phyloP scores from a whole-genome alignment of 2,888 invertebrate species.

The Chromoteleia sp. region DNA sequence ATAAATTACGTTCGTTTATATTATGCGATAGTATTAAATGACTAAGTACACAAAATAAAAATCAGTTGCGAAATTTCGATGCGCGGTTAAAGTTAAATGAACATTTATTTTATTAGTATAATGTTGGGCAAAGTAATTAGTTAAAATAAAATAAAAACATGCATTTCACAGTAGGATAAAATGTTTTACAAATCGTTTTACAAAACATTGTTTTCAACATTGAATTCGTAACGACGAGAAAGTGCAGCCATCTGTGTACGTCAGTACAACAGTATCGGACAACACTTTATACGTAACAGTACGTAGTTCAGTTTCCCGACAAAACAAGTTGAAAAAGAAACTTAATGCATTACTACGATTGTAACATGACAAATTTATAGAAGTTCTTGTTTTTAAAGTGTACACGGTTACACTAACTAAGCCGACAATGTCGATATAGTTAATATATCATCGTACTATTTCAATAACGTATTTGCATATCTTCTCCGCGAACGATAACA shows the following conservation, averaged over 20 bases:
- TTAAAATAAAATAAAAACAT: not conserved
- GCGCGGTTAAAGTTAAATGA: too few relatives aligned
- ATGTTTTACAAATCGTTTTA: not conserved
- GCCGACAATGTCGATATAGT: slow-evolving; percentile 32
- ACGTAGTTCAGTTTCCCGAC: slow-evolving; percentile 15
- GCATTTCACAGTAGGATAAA: not conserved
- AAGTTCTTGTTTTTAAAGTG: slow-evolving; percentile 28
- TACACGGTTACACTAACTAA: not conserved
- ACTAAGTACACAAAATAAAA: too few relatives aligned
- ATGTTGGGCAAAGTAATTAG: too few relatives aligned
- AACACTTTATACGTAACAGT: slow-evolving; percentile 36
- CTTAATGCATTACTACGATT: slow-evolving; percentile 31
- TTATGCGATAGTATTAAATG: too few relatives aligned
- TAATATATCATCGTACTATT: slow-evolving; percentile 10
- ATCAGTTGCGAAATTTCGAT: too few relatives aligned
- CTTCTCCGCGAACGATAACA: not conserved
- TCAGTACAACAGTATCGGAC: slow-evolving; percentile 29
- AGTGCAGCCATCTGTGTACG: slow-evolving; percentile 64
- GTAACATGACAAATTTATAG: slow-evolving; percentile 34
- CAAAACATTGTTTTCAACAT: slow-evolving; percentile 12
- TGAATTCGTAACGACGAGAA: slow-evolving; percentile 37
- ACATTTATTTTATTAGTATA: too few relatives aligned
- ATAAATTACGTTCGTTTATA: too few relatives aligned
- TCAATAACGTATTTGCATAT: slow-evolving; percentile 6
- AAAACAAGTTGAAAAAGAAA: slow-evolving; percentile 31